These are phyloP conservation scores for Antechinus stuartii DNA, from an alignment of 2,113 vertebrate species.

Conservation along the genomic window DNA sequence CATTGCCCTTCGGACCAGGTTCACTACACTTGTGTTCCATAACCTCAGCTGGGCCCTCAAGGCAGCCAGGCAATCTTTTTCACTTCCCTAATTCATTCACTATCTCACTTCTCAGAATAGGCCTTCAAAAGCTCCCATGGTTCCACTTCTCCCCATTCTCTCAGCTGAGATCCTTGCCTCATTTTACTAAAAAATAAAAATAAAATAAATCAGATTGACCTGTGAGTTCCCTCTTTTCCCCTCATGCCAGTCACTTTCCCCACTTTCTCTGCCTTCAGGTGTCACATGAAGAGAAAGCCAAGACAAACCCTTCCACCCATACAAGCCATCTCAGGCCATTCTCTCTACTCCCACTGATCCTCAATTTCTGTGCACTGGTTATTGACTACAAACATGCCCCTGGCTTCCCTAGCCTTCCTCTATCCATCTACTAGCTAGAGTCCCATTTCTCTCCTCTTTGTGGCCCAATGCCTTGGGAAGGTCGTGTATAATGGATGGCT, in stretches of 20 bases:
- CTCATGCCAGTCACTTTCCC: neutral
- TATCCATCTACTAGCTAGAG: neutral
- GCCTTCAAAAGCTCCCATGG: neutral
- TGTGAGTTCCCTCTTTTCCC: neutral
- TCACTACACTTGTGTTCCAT: neutral
- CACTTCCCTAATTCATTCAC: neutral
- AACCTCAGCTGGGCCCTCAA: neutral
- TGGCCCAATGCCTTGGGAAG: neutral
- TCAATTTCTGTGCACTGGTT: neutral
- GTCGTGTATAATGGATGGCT: neutral
- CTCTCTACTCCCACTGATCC: neutral
- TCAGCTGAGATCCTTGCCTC: neutral
- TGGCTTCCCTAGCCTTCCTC: neutral
- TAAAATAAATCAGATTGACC: neutral
- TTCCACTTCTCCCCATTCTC: neutral
- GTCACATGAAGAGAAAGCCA: neutral
- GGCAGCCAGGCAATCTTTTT: neutral
- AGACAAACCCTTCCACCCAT: neutral
- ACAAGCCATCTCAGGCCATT: neutral
- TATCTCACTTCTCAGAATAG: neutral
- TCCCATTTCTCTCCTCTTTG: neutral
- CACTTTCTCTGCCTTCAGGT: neutral
- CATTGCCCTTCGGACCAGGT: neutral
- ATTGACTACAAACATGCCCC: neutral
- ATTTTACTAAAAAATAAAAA: neutral